A percentile compares a stretch with the other conserved stretches of the same genome.
These are phyloP conservation scores for Brachypteracias leptosomus DNA, from an alignment of 2,113 vertebrate species.

Conservation along the genomic window DNA sequence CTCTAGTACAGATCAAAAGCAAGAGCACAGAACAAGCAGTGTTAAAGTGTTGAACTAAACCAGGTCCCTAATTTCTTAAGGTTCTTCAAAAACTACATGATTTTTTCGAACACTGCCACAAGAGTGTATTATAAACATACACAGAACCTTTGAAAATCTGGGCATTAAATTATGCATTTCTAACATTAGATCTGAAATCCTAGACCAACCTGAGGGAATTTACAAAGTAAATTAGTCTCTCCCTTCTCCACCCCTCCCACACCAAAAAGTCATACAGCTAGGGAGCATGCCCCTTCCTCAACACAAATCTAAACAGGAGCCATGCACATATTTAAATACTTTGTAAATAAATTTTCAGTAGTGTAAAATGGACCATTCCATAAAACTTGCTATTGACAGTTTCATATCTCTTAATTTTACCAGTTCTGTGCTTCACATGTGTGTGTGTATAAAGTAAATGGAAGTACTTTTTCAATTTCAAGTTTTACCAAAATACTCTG, in stretches of 20 bases:
- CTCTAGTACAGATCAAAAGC: neutral
- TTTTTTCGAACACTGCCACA: neutral
- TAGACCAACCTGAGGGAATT: neutral
- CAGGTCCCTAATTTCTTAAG: neutral
- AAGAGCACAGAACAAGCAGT: neutral
- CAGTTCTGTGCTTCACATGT: neutral
- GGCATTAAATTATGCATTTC: neutral
- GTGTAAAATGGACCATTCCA: neutral
- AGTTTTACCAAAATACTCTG: neutral
- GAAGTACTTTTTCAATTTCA: neutral
- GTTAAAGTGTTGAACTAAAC: neutral
- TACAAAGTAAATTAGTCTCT: neutral
- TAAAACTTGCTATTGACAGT: neutral
- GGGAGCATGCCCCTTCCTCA: neutral
- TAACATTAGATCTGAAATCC: neutral
- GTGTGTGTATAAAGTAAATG: neutral
- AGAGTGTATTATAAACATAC: neutral
- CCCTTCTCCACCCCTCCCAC: neutral
- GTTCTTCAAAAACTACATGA: neutral
- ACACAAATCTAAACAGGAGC: neutral
- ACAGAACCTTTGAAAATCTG: neutral
- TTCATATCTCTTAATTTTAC: neutral
- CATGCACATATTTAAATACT: neutral
- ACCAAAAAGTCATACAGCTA: neutral
- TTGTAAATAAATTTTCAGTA: neutral